Conservation (phyloP, 1,140 invertebrate species). For the Forficula auricularia region DNA sequence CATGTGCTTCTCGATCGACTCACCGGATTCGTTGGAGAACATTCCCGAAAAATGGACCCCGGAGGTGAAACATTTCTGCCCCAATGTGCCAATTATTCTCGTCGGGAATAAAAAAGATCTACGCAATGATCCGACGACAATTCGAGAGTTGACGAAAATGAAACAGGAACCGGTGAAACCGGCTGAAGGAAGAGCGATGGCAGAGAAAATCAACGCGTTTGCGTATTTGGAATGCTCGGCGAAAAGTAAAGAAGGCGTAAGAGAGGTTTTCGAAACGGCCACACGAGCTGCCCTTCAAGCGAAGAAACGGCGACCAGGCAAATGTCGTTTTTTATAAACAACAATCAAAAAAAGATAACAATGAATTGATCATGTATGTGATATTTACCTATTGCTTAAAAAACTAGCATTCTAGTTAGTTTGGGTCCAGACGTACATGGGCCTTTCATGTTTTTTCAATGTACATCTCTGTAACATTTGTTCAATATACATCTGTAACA, state of each 20-base stretch:
- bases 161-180: slow-evolving; percentile 49
- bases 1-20: slow-evolving; percentile 38
- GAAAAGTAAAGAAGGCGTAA: slow-evolving; percentile 51
- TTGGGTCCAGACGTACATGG: no score
- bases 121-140: slow-evolving; percentile 39
- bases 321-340: no score
- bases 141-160: slow-evolving; percentile 44
- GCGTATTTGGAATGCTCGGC: slow-evolving; percentile 54
- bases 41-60: slow-evolving; percentile 38
- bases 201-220: slow-evolving; percentile 51
- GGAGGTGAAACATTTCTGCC: slow-evolving; percentile 42
- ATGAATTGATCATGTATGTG: no score
- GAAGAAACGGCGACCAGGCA: neutral
- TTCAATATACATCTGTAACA: no score
- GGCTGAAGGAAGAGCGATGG: slow-evolving; percentile 45
- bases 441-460: no score
- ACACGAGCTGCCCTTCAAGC: slow-evolving; percentile 44
- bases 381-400: no score
- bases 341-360: no score
- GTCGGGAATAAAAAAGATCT: slow-evolving; percentile 45
- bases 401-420: no score
- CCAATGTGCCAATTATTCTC: slow-evolving; percentile 41
- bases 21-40: slow-evolving; percentile 35
- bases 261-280: slow-evolving; percentile 52
- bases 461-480: no score